Percentiles rank a stretch among this genome's conserved stretches.
Evolutionary conservation across 1,140 invertebrate species (phyloP).

Genomic region (Fopius arisanus): DNA sequence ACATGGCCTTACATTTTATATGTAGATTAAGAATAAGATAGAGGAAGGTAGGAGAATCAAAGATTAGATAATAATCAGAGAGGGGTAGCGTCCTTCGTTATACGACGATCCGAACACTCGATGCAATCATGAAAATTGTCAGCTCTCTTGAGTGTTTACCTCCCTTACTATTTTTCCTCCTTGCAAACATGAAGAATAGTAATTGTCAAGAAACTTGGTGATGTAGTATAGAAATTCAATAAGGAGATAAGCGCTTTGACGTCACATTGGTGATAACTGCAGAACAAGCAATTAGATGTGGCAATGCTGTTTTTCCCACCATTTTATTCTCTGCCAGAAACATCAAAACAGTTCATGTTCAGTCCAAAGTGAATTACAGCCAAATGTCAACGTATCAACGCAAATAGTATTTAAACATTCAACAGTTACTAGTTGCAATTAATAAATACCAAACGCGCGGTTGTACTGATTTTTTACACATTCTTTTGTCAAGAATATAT

Average conservation of each 20-base stretch:
- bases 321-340: not conserved
- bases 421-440: too few relatives aligned
- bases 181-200: not conserved
- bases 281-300: not conserved
- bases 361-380: too few relatives aligned
- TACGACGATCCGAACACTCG: conserved; percentile 10
- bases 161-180: not conserved
- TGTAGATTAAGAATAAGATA: conserved; percentile 9
- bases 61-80: conserved; percentile 32
- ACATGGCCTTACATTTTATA: conserved; percentile 15
- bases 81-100: conserved; percentile 12
- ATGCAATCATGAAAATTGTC: not conserved
- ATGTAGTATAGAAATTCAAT: not conserved
- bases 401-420: too few relatives aligned
- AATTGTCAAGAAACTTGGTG: not conserved
- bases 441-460: too few relatives aligned
- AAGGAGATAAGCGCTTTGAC: not conserved
- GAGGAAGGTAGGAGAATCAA: not conserved
- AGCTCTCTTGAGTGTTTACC: not conserved
- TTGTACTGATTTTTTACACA: too few relatives aligned
- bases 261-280: not conserved
- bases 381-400: too few relatives aligned
- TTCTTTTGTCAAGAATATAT: not conserved
- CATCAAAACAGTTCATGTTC: too few relatives aligned
- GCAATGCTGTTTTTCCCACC: not conserved